These are phyloP conservation scores for Ischnura elegans DNA, from an alignment of 2,888 invertebrate genomes.

Conservation along the genomic window DNA sequence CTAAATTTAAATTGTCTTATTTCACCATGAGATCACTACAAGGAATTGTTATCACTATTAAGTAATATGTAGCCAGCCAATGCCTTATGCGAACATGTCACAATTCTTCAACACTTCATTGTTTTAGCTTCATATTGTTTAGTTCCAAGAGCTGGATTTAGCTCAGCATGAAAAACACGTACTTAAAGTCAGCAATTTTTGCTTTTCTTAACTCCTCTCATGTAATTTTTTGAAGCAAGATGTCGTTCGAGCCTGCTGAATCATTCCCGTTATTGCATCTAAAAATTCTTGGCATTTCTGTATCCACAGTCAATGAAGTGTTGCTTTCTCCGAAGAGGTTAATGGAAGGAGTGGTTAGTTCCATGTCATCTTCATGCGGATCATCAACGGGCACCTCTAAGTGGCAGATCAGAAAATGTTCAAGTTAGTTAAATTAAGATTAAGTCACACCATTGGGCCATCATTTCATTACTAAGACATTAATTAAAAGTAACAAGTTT, in stretches of 20 bases:
- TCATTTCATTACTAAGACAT: no score
- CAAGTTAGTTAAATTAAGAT: not conserved
- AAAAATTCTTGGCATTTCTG: constrained; percentile 83
- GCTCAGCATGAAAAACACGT: not conserved
- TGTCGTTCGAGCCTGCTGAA: not conserved
- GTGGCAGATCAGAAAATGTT: constrained; percentile 26
- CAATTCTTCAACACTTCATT: not conserved
- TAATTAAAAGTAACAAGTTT: no score
- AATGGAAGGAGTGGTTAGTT: constrained; percentile 29
- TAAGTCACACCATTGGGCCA: no score
- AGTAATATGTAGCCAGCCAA: no score
- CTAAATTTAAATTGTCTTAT: no score
- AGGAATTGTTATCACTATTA: no score
- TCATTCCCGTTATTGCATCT: constrained; percentile 71
- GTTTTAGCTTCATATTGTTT: not conserved
- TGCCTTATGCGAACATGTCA: not conserved
- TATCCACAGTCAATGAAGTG: constrained; percentile 82
- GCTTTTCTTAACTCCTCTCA: not conserved
- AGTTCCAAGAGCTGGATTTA: not conserved
- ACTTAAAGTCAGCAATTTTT: not conserved
- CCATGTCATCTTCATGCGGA: constrained; percentile 21
- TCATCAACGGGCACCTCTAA: constrained; percentile 45
- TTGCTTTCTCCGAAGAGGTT: constrained; percentile 10
- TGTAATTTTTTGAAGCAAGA: not conserved
- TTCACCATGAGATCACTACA: no score